A percentile compares a stretch with the other conserved stretches of the same genome.
Evolutionary conservation across 2,113 vertebrate species (phyloP).

Genomic region (Nycticebus coucang): DNA sequence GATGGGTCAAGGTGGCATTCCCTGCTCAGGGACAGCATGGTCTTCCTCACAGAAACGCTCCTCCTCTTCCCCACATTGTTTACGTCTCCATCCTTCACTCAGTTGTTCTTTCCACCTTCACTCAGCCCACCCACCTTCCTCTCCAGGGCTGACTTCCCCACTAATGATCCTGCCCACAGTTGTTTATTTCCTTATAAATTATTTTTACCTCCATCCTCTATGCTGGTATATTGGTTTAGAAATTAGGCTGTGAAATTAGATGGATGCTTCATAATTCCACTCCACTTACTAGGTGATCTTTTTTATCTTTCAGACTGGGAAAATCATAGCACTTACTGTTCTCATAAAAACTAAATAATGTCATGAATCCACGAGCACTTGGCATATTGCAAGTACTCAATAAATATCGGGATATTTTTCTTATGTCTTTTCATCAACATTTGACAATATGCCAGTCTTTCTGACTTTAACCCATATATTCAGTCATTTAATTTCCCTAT

Average conservation of each 20-base stretch:
- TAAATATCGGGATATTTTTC: not conserved
- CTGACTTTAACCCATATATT: not conserved
- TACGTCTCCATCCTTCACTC: not conserved
- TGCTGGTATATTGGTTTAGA: not conserved
- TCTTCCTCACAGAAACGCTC: not conserved
- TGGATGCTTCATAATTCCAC: not conserved
- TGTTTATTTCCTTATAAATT: not conserved
- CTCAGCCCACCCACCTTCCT: not conserved
- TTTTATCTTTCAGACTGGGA: not conserved
- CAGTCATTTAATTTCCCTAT: not conserved
- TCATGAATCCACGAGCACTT: not conserved
- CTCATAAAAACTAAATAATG: not conserved
- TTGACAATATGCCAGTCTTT: not conserved
- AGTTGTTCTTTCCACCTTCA: not conserved
- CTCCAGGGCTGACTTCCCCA: not conserved
- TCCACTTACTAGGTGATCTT: not conserved
- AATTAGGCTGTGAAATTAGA: not conserved
- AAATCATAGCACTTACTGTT: not conserved
- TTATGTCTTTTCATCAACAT: not conserved
- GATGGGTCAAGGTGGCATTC: not conserved
- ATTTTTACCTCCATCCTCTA: not conserved
- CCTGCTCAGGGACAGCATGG: not conserved
- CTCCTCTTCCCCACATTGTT: not conserved
- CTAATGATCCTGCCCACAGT: not conserved
- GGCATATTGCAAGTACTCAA: not conserved